Evolutionary conservation across 92 coral and sea anemone genomes (phyloP).

Genomic region (Porites rus): DNA sequence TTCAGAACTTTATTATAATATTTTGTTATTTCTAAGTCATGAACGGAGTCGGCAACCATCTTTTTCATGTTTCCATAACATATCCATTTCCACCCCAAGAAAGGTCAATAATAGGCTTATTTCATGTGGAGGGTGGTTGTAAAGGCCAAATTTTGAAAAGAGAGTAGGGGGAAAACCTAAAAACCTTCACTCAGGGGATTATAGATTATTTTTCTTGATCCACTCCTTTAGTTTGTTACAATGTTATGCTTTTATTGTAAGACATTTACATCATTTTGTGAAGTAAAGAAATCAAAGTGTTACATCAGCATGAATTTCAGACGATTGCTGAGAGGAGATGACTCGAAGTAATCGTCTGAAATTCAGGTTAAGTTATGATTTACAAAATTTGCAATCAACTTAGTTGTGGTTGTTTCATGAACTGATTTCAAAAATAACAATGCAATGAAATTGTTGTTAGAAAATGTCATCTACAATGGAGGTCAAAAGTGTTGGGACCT

Average conservation of each 20-base stretch:
- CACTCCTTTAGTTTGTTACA: slow-evolving; percentile 30
- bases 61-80: not conserved
- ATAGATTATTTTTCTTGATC: slow-evolving; percentile 28
- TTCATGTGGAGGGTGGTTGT: too few relatives aligned
- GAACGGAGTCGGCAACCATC: too few relatives aligned
- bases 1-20: slow-evolving; percentile 2
- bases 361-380: slow-evolving; percentile 1
- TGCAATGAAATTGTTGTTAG: slow-evolving; percentile 14
- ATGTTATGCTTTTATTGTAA: too few relatives aligned
- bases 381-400: slow-evolving; percentile 22
- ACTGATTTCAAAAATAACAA: slow-evolving; percentile 22
- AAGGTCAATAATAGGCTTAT: too few relatives aligned
- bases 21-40: too few relatives aligned
- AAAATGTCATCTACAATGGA: slow-evolving; percentile 5
- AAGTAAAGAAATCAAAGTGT: slow-evolving; percentile 30
- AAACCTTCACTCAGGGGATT: too few relatives aligned
- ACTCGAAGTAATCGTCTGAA: too few relatives aligned
- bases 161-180: too few relatives aligned
- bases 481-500: too few relatives aligned
- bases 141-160: too few relatives aligned
- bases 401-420: slow-evolving; percentile 8
- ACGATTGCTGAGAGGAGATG: too few relatives aligned
- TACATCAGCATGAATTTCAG: not conserved
- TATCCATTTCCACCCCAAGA: too few relatives aligned
- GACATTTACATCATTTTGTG: slow-evolving; percentile 31